phyloP scores from a whole-genome alignment of 2,113 vertebrate species.

The Coptodon rendalli region DNA sequence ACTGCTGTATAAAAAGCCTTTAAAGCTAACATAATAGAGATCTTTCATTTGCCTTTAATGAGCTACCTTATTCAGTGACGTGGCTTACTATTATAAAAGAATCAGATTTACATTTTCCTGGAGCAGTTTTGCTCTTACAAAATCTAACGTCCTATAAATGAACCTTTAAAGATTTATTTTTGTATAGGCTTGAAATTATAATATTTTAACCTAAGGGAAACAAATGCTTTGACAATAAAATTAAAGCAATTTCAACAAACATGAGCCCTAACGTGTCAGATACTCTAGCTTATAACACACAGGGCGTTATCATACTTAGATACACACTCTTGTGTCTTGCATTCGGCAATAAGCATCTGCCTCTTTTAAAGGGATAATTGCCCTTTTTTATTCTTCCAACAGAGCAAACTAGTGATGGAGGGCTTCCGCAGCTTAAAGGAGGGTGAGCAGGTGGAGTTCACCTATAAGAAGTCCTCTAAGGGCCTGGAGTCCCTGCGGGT shows the following conservation, averaged over 20 bases:
- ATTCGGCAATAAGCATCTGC: neutral
- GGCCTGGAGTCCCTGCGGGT: conserved; percentile 98
- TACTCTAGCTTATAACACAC: neutral
- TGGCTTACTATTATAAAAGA: neutral
- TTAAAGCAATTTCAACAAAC: neutral
- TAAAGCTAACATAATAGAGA: neutral
- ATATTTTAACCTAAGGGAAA: neutral
- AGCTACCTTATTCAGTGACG: neutral
- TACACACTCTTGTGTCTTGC: neutral
- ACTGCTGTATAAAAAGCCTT: neutral
- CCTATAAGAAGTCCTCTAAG: conserved; percentile 98
- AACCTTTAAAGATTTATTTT: neutral
- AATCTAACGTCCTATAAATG: neutral
- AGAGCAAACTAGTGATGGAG: conserved; percentile 99
- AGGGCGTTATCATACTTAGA: neutral
- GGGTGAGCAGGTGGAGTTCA: conserved; percentile 98
- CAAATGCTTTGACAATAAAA: neutral
- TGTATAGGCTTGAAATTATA: neutral
- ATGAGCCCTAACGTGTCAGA: neutral
- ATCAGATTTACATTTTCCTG: neutral
- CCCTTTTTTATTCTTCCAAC: conserved; percentile 22
- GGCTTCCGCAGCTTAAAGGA: conserved; percentile 99
- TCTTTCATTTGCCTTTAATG: neutral
- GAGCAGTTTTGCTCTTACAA: neutral
- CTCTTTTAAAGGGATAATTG: conserved; percentile 3